Conservation (phyloP, 2,113 vertebrate species). For the Dermatemys mawii region DNA sequence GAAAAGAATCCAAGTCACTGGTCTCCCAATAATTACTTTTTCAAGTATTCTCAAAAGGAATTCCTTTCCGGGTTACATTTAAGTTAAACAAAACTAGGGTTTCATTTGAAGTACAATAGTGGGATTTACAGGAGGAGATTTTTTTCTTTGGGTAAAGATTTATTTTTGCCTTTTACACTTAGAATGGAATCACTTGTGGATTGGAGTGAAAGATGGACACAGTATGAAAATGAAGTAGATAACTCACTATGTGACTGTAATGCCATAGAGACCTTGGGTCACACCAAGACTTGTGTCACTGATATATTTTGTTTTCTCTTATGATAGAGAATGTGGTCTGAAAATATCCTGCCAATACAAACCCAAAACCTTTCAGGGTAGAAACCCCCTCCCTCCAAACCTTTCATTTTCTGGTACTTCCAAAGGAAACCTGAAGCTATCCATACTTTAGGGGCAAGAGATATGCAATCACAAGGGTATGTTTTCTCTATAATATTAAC, state of each 20-base stretch:
- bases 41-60: neutral
- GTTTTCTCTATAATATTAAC: neutral
- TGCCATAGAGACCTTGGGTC: neutral
- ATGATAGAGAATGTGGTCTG: neutral
- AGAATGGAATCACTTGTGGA: neutral
- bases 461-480: neutral
- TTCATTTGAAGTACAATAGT: neutral
- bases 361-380: neutral
- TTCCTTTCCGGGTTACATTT: neutral
- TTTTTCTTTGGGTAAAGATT: neutral
- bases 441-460: neutral
- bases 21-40: too few species aligned
- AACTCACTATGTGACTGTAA: neutral
- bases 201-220: neutral
- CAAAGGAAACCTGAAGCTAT: neutral
- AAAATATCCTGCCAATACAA: neutral
- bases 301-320: neutral
- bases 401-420: neutral
- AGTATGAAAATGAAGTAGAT: neutral
- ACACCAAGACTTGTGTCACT: neutral
- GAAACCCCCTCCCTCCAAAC: too few species aligned
- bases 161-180: neutral
- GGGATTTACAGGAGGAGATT: neutral
- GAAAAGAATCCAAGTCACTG: too few species aligned
- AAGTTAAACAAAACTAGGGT: neutral